Base-by-base conservation (phyloP, 2,113 vertebrate species). In the Epinephelus moara region DNA sequence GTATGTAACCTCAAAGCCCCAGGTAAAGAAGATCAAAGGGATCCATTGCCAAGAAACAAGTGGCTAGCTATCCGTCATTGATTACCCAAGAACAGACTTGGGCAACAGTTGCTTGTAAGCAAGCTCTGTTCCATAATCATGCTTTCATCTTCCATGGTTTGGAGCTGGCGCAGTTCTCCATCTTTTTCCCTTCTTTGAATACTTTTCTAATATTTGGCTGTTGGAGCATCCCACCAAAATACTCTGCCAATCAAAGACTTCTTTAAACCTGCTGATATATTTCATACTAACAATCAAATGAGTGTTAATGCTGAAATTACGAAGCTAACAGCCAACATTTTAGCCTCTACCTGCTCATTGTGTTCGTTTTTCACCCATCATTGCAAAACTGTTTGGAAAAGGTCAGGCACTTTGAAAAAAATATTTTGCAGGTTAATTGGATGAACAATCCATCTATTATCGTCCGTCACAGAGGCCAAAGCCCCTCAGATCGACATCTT, bases 1-100 rank as follows among this genome's bases (percentile, higher is more conserved):
- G 90, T 81, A 95, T 95, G 89, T 69, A 85, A 71, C 83, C 85
- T 86, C 19, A 55, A 49, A 87, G 57, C 87, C 85, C 23, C 37
- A 87, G 86, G 89, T 70, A 53, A 66, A 61, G 68, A 79, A 84
- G 84, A 75, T 82, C 19, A 4, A 50, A 80, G 81, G 87, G 82
- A 52, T 30, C 66, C 12, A 40, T 2, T 63, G 62, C 4, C 25
- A 92, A 84, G 91, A 92, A 95, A 71, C 70, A 53, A 70, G 67
- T 91, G 87, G 61, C 27, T 82, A 80, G 91, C 23, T 8, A 8
- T 64, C 57, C 14, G 18, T 56, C 71, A 59, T 47, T 40, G 60
- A 23, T 14, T 12, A 6, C 13, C 23, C 8, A 47, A 77, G 42
- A 59, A 61, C 80, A 94, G 94, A 93, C 72, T 89, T 0, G n/a